Evolutionary conservation across 2,888 invertebrate species (phyloP), one percentile per base, ranked within the genome.

Genomic region (Drosophila testacea): DNA sequence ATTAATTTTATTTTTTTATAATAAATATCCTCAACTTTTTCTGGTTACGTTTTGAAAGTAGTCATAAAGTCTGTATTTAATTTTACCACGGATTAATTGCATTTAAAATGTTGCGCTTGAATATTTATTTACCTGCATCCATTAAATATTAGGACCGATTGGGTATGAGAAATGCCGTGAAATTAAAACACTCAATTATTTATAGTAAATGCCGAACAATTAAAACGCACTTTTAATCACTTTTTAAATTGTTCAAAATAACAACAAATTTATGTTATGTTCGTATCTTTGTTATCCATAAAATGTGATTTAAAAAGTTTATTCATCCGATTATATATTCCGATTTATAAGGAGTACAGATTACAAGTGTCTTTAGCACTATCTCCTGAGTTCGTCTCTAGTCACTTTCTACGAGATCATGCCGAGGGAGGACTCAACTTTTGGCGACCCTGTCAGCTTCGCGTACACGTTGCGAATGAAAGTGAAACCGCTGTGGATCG

Each of bases 391-490:
- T 32, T n/a, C 10, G 16, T 27, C 22, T 46, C 4, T n/a, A 34
- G 38, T 6, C 46, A 62, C 54, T 62, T 48, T 54, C 54, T 39
- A 48, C 46, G 57, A 46, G 11, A 4, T n/a, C 51, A 46, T 46
- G 32, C 52, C 47, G 41, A 34, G 67, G 65, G 73, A 69, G 73
- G 71, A 54, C 65, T 60, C 51, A 60, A 11, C 36, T 10, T 44
- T 52, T 63, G 47, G 69, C 83, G 83, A 83, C 83, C 86, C 79
- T 86, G 80, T 72, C 75, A 74, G 83, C 57, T 78, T 83, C 83
- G 86, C 86, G 83, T 89, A 77, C 81, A 79, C 80, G 73, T 79
- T 79, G 84, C 89, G 86, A 91, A 91, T 91, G 91, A 91, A 91
- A 91, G 91, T 91, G 91, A 91, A 91, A 91, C 86, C 87, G 79